phyloP scores from a whole-genome alignment of 2,888 invertebrate genomes.

The Dione vanillae region DNA sequence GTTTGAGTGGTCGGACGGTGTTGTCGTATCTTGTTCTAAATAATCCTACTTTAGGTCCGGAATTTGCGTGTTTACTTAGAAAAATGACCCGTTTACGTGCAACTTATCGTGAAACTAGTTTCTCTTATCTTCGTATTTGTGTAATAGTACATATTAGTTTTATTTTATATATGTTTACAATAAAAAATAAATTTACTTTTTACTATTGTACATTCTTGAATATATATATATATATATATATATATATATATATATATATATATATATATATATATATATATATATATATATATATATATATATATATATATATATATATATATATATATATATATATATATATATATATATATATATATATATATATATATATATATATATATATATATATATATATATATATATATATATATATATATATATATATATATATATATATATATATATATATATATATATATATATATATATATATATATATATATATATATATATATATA shows the following conservation, averaged over 20 bases:
- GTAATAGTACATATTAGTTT: neutral
- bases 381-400: no score
- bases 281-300: no score
- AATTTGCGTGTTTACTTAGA: conserved; percentile 23
- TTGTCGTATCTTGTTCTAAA: conserved; percentile 25
- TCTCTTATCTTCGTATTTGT: conserved; percentile 4
- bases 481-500: no score
- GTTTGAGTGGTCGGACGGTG: conserved; percentile 25
- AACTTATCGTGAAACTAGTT: conserved; percentile 11
- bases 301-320: no score
- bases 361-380: neutral
- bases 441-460: no score
- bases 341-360: no score
- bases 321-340: neutral
- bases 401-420: no score
- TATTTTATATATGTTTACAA: neutral
- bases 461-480: neutral
- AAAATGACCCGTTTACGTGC: conserved; percentile 10
- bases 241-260: no score
- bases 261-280: neutral
- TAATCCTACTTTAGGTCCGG: conserved; percentile 18
- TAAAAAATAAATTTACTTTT: neutral
- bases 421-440: no score
- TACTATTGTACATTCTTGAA: no score
- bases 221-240: no score